Conservation (phyloP, 2,113 vertebrate species). For the Pterocles orientalis region DNA sequence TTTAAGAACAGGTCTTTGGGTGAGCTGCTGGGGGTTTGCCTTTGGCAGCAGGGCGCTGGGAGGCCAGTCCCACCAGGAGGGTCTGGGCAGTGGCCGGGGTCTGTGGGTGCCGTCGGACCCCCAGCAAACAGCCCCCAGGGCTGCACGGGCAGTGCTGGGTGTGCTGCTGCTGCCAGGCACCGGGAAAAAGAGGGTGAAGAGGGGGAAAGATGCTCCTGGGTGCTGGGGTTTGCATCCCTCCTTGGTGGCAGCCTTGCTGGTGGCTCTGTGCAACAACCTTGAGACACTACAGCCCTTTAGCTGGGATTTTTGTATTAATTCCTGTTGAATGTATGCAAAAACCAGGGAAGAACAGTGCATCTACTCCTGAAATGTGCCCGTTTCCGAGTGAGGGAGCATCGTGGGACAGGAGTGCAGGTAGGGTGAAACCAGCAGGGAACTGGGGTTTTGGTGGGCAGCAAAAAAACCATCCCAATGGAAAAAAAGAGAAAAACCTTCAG, state of each 20-base stretch:
- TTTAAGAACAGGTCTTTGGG: accelerated
- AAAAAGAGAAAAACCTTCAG: neutral
- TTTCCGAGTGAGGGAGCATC: accelerated
- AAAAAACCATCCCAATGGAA: neutral
- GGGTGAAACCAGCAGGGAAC: neutral
- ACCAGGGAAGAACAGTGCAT: neutral
- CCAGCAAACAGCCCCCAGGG: neutral
- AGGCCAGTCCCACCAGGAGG: accelerated
- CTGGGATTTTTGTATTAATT: neutral
- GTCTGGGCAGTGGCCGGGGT: neutral
- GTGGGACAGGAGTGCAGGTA: neutral
- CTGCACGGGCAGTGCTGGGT: neutral
- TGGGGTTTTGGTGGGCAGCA: neutral
- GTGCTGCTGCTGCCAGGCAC: too few relatives aligned
- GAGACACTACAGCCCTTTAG: neutral
- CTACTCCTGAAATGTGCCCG: accelerated
- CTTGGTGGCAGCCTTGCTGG: too few relatives aligned
- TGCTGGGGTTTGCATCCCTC: neutral
- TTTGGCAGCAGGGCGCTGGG: neutral
- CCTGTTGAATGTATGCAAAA: neutral
- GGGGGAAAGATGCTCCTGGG: neutral
- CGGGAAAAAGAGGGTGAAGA: neutral
- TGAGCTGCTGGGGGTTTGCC: too few relatives aligned
- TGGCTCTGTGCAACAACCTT: accelerated
- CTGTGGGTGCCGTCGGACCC: accelerated